Evolutionary conservation across 1,140 invertebrate species (phyloP).

Genomic region (Scaptomyza pallida): DNA sequence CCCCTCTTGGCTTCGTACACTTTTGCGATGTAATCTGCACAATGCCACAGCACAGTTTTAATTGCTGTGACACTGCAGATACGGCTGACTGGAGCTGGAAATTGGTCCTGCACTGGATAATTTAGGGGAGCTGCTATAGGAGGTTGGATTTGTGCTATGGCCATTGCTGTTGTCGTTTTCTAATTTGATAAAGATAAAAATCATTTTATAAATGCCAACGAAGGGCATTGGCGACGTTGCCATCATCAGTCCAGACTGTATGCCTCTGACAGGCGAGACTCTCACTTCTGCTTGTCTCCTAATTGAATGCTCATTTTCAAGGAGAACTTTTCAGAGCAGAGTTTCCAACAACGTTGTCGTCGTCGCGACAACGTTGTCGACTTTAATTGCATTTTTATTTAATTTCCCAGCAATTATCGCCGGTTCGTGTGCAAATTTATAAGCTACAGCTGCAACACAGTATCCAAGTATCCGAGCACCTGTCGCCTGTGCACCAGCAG

Average conservation of each 20-base stretch:
- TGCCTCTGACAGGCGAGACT: constrained; percentile 49
- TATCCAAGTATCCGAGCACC: constrained; percentile 19
- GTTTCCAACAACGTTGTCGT: constrained; percentile 16
- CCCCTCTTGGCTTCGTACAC: neutral
- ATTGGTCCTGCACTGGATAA: constrained; percentile 42
- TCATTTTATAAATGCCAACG: constrained; percentile 73
- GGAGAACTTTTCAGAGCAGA: constrained; percentile 22
- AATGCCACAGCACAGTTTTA: constrained; percentile 75
- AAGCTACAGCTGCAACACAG: constrained; percentile 35
- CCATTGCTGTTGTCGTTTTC: constrained; percentile 45
- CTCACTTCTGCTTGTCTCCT: constrained; percentile 45
- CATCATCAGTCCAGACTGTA: constrained; percentile 61
- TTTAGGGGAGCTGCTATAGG: neutral
- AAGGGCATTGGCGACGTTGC: constrained; percentile 36
- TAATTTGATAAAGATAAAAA: constrained; percentile 79
- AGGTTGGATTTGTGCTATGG: constrained; percentile 11
- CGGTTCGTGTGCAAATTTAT: constrained; percentile 79
- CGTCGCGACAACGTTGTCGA: constrained; percentile 36
- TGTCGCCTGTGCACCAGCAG: constrained; percentile 17
- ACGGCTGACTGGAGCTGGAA: constrained; percentile 61
- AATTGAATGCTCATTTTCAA: constrained; percentile 80
- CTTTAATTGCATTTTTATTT: constrained; percentile 83
- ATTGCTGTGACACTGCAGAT: constrained; percentile 76
- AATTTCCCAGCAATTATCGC: constrained; percentile 79
- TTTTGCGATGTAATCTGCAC: constrained; percentile 69